Base-by-base conservation (phyloP, 2,888 invertebrate species). In the Gandaritis pyraliata region DNA sequence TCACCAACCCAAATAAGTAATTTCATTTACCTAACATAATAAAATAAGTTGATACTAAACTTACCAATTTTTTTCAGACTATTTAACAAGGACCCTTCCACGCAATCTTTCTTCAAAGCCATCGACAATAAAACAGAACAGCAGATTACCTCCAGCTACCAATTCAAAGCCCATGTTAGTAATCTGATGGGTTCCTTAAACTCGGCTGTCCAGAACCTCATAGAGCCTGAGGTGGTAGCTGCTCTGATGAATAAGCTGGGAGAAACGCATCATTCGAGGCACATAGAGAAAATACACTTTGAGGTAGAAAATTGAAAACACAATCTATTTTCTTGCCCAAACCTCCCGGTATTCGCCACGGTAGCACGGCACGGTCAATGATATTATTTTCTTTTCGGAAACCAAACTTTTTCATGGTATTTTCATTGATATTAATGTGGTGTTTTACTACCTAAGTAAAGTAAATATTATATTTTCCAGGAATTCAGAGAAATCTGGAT, bases 201-300 rank as follows among this genome's bases (percentile, higher is more conserved):
- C 68, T 70, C 73, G 3, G 77, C 82, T 0, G 78, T 90, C 3
- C 54, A 55, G 0, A 79, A 83, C 59, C 68, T 90, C 1, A 52
- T 83, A 23, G 74, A 85, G 10, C 88, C 89, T 0, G 82, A 85
- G 7, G 66, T 87, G 0, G 87, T 86, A 1, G 70, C 75, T 0
- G 83, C 72, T 0, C 76, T 86, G 72, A 86, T 88, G 85, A 70
- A 80, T 39, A 88, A 86, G 50, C 71, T 90, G 1, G 90, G 89
- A 0, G 76, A 77, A 12, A 72, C 80, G 1, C 90, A 90, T 73
- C 68, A 65, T 1, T 72, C 58, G 16, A 73, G 76, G 10, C 69
- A 75, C 5, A 73, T 88, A 13, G 64, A 76, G 45, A 71, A 72
- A 43, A 65, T 69, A 54, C 76, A 87, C 69, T 90, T 88, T 68